These are phyloP conservation scores for Melipona bicolor DNA, from an alignment of 2,888 invertebrate species.

Conservation along the genomic window DNA sequence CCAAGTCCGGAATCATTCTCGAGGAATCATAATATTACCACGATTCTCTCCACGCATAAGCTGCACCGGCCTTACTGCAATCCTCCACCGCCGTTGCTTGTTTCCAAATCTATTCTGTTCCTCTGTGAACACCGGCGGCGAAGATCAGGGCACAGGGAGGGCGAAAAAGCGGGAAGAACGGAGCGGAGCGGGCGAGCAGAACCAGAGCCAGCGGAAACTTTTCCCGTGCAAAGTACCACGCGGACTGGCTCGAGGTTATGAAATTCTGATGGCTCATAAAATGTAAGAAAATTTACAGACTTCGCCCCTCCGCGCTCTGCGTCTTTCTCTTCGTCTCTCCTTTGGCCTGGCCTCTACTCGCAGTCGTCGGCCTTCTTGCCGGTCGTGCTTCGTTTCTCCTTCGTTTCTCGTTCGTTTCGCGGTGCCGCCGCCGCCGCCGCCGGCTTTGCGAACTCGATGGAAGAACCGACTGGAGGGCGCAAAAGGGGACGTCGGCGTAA, in stretches of 20 bases:
- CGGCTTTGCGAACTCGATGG: slow-evolving; percentile 82
- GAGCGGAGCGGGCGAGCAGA: slow-evolving; percentile 69
- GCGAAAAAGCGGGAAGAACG: slow-evolving; percentile 60
- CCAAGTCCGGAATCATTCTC: no score
- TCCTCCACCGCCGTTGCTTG: slow-evolving; percentile 14
- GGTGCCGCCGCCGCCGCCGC: slow-evolving; percentile 75
- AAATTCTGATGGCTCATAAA: slow-evolving; percentile 85
- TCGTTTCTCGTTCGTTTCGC: slow-evolving; percentile 70
- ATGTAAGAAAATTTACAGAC: slow-evolving; percentile 85
- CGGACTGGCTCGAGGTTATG: slow-evolving; percentile 84
- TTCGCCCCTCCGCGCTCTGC: slow-evolving; percentile 68
- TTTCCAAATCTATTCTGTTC: slow-evolving; percentile 46
- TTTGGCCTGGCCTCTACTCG: slow-evolving; percentile 35
- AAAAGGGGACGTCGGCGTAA: slow-evolving; percentile 72
- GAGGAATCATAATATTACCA: background rate
- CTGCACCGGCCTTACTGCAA: slow-evolving; percentile 37
- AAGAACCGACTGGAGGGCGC: slow-evolving; percentile 58
- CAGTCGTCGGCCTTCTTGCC: slow-evolving; percentile 58
- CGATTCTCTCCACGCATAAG: background rate
- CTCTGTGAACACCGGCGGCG: slow-evolving; percentile 21
- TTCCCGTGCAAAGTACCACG: slow-evolving; percentile 84
- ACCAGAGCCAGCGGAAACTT: slow-evolving; percentile 80
- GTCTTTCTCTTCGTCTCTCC: slow-evolving; percentile 35
- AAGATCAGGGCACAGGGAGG: slow-evolving; percentile 4
- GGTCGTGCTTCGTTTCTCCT: slow-evolving; percentile 55